Conservation (phyloP, 2,888 invertebrate species). For the Scrobipalpa costella region DNA sequence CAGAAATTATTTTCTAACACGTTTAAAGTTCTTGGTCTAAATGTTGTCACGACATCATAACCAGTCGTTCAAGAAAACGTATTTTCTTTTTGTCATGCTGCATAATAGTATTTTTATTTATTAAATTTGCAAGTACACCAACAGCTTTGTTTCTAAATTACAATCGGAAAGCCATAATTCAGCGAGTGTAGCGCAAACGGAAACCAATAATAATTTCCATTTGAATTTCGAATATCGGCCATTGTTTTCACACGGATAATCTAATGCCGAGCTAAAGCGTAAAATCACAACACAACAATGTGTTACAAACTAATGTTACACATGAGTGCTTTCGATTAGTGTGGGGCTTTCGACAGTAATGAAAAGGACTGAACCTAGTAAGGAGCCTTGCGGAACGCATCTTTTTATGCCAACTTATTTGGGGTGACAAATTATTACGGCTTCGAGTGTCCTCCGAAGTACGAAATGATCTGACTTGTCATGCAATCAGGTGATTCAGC, state of each 20-base stretch:
- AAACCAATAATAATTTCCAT: background rate
- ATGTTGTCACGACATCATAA: too few relatives aligned
- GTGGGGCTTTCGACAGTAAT: background rate
- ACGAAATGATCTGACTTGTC: too few relatives aligned
- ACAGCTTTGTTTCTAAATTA: too few relatives aligned
- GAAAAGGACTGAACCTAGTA: background rate
- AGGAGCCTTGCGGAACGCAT: background rate
- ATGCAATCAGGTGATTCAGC: too few relatives aligned
- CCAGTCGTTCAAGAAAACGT: too few relatives aligned
- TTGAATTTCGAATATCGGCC: background rate
- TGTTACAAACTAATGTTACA: slow-evolving; percentile 5
- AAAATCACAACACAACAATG: slow-evolving; percentile 5
- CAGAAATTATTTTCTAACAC: too few relatives aligned
- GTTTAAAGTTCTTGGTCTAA: too few relatives aligned
- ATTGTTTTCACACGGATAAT: background rate
- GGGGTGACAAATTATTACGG: too few relatives aligned
- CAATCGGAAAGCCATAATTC: background rate
- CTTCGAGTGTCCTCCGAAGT: too few relatives aligned
- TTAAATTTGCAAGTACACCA: too few relatives aligned
- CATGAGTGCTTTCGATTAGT: slow-evolving; percentile 1
- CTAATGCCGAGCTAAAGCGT: background rate
- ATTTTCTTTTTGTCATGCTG: too few relatives aligned
- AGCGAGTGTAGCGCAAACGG: background rate
- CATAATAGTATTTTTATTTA: too few relatives aligned
- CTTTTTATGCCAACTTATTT: background rate